Percentiles rank a stretch among this genome's conserved stretches.
Conservation (phyloP, 2,113 vertebrate genomes). For the Tricholaema leucomelas region DNA sequence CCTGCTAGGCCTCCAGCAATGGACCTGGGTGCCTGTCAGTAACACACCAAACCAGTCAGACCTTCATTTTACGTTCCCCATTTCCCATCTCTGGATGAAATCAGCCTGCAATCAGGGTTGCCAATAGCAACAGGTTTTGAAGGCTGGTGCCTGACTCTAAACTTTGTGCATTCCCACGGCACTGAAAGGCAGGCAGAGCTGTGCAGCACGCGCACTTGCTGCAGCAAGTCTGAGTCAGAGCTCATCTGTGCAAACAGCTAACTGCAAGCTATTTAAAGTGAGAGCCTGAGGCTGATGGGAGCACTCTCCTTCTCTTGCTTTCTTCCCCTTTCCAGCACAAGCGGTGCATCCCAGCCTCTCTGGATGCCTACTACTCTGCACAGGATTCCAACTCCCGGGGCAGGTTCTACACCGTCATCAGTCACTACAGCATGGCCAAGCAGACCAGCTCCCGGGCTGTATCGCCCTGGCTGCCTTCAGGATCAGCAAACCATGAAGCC, state of each 20-base stretch:
- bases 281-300: not conserved
- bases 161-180: not conserved
- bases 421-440: conserved; percentile 99
- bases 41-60: not conserved
- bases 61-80: not conserved
- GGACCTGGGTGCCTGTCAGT: not conserved
- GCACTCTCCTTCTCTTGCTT: not conserved
- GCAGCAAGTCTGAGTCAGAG: not conserved
- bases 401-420: conserved; percentile 98
- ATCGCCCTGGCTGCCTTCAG: conserved; percentile 93
- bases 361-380: conserved; percentile 95
- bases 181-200: not conserved
- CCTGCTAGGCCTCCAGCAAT: not conserved
- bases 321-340: conserved; percentile 84
- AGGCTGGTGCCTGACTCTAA: not conserved
- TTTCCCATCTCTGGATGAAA: not conserved
- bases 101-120: not conserved
- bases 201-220: not conserved
- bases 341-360: conserved; percentile 94
- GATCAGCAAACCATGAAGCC: conserved; percentile 83
- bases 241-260: not conserved
- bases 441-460: conserved; percentile 95
- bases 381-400: conserved; percentile 94
- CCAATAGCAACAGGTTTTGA: not conserved
- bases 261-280: not conserved